Conservation (phyloP, 2,888 invertebrate genomes). For the Mimumesa dahlbomi region DNA sequence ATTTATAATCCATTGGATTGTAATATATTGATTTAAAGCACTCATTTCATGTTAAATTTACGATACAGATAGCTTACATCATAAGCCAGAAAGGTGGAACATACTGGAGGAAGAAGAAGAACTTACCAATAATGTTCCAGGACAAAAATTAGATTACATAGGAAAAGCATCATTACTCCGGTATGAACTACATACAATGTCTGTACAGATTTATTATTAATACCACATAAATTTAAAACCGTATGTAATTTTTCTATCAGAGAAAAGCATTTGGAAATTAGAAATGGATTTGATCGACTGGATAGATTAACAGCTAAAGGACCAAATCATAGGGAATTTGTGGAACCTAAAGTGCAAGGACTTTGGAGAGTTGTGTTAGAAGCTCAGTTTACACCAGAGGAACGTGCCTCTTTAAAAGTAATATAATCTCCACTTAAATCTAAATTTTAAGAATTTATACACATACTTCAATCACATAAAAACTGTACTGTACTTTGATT, state of each 20-base stretch:
- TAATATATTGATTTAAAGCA: conserved; percentile 12
- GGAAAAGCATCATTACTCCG: conserved; percentile 86
- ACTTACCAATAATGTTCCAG: conserved; percentile 79
- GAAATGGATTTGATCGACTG: conserved; percentile 89
- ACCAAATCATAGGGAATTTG: conserved; percentile 91
- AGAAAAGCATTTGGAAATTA: conserved; percentile 88
- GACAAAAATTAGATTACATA: conserved; percentile 84
- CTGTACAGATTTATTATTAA: too few species aligned
- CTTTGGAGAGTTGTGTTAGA: conserved; percentile 92
- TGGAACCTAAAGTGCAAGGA: conserved; percentile 94
- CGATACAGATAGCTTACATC: conserved; percentile 86
- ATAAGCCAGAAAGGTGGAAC: conserved; percentile 88
- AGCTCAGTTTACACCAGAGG: conserved; percentile 90
- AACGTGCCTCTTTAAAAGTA: conserved; percentile 91
- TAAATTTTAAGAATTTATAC: too few species aligned
- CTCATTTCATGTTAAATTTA: conserved; percentile 7
- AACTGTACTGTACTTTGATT: too few species aligned
- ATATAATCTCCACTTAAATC: too few species aligned
- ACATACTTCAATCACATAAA: too few species aligned
- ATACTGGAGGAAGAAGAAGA: conserved; percentile 84
- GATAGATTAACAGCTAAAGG: conserved; percentile 88
- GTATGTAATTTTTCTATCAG: too few species aligned
- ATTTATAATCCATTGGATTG: conserved; percentile 1
- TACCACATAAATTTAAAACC: too few species aligned
- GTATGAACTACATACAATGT: too few species aligned